Percentiles rank a stretch among this genome's conserved stretches.
phyloP scores from a whole-genome alignment of 2,888 invertebrate species.

The Drosophila basisetae region DNA sequence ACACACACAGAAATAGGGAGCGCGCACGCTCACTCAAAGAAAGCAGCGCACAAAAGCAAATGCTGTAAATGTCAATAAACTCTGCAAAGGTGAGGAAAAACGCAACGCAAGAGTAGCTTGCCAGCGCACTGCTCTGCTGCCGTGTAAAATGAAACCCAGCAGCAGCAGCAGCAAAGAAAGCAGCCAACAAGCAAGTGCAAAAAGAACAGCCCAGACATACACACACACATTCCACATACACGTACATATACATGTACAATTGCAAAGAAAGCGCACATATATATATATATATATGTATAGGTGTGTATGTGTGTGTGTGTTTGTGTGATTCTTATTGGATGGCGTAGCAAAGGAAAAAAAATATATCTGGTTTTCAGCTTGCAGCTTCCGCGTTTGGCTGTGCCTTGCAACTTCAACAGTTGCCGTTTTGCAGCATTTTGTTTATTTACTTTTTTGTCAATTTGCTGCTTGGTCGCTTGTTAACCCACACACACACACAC shows the following conservation, averaged over 20 bases:
- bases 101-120: conserved; percentile 73
- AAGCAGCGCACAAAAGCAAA: conserved; percentile 77
- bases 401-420: conserved; percentile 67
- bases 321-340: conserved; percentile 71
- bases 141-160: conserved; percentile 65
- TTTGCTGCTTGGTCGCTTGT: conserved; percentile 63
- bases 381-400: conserved; percentile 73
- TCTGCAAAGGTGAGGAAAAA: conserved; percentile 81
- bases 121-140: conserved; percentile 49
- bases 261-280: conserved; percentile 60
- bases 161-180: conserved; percentile 62
- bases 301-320: not conserved
- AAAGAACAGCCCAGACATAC: conserved; percentile 55
- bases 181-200: conserved; percentile 72
- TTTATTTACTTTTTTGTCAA: conserved; percentile 71
- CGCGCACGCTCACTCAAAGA: conserved; percentile 68
- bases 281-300: conserved; percentile 6
- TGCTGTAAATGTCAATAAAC: conserved; percentile 82
- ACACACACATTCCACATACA: conserved; percentile 9
- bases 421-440: conserved; percentile 64
- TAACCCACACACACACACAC: conserved; percentile 52
- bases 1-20: conserved; percentile 49
- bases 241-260: conserved; percentile 13
- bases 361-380: conserved; percentile 69
- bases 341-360: conserved; percentile 62